Base-by-base conservation (phyloP, 1,140 invertebrate species). In the Leptopilina boulardi region DNA sequence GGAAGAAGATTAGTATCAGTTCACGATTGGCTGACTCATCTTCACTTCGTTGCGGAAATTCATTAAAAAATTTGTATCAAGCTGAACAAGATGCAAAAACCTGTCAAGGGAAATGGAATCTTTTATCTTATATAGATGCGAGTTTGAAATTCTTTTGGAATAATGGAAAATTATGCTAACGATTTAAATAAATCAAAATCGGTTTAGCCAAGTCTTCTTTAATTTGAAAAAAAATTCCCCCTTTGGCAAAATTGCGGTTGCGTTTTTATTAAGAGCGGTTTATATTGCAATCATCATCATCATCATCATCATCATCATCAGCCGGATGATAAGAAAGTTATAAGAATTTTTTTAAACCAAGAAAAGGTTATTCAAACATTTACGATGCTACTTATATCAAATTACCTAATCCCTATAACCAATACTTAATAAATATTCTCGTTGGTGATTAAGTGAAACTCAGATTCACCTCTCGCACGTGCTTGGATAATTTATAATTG, bases 11-110 rank as follows among this genome's bases (percentile, higher is more conserved):
- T 66, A 34, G n/a, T 13, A 66, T 66, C 59, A 30, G 13, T 66
- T 66, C 59, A 66, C 59, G 59, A 66, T 66, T 30, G 23, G 59
- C 59, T 66, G 59, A n/a, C 59, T 66, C 59, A 66, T 66, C 59
- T 66, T 26, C 59, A 66, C 23, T 66, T 66, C 13, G 23, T 15
- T 66, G 59, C 23, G 59, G 23, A 66, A 66, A 66, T 66, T 66
- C 59, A 66, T 66, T 66, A 66, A n/a, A n/a, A n/a, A 66, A 66
- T 66, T 23, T 59, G 59, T 66, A 66, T 66, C 59, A 66, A 21
- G 26, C n/a, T 1, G n/a, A n/a, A n/a, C n/a, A n/a, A n/a, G n/a
- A n/a, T n/a, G n/a, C n/a, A n/a, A n/a, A n/a, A 38, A 38, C 34
- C 8, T 38, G 34, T 3, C 5, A 38, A 2, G 8, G 0, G 9